A percentile compares a stretch with the other conserved stretches of the same genome.
Evolutionary conservation across 2,113 vertebrate genomes (phyloP).

Genomic region (Psophia crepitans): DNA sequence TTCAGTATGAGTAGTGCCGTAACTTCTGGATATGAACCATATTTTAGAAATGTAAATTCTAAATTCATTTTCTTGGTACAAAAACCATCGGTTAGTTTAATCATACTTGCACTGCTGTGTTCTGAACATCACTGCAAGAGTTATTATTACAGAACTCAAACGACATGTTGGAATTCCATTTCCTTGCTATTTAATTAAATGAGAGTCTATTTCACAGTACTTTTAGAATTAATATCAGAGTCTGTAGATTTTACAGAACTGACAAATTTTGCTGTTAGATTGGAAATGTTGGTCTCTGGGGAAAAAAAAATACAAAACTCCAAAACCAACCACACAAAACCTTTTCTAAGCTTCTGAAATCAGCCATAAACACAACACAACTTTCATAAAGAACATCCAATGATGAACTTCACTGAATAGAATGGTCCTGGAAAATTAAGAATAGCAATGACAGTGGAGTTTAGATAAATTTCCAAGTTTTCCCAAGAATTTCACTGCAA

Average conservation of each 20-base stretch:
- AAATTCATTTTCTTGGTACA: neutral
- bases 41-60: neutral
- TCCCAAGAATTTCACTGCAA: neutral
- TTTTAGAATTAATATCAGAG: neutral
- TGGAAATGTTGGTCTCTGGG: neutral
- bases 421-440: neutral
- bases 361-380: neutral
- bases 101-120: neutral
- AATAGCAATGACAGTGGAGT: neutral
- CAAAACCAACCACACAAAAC: neutral
- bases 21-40: neutral
- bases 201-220: neutral
- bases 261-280: neutral
- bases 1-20: neutral
- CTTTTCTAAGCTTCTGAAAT: neutral
- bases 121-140: neutral
- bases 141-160: neutral
- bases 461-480: neutral
- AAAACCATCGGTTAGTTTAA: neutral
- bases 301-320: neutral
- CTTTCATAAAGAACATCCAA: neutral
- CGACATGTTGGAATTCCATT: neutral
- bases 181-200: neutral
- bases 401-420: neutral
- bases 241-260: neutral